Percentiles rank a stretch among this genome's conserved stretches.
Conservation (phyloP, 2,797 vertebrate species). For the Phyllotis vaccarum region DNA sequence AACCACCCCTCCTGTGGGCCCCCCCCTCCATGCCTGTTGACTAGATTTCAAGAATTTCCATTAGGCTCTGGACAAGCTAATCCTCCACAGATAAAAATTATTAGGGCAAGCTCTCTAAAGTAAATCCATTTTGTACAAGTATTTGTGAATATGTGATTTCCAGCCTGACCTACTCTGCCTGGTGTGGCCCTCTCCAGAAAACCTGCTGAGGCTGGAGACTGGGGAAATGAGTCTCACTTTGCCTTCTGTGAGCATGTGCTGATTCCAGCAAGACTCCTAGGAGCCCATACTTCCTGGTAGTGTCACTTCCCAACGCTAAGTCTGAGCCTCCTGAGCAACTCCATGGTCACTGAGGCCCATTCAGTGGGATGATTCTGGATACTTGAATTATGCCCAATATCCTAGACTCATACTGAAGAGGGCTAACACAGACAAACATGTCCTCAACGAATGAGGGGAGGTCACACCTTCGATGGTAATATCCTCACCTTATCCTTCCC, state of each 20-base stretch:
- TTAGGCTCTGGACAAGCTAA: not conserved
- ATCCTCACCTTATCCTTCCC: not conserved
- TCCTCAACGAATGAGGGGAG: not conserved
- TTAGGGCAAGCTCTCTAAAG: not conserved
- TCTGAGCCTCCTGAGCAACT: not conserved
- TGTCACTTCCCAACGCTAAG: not conserved
- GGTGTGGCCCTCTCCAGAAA: not conserved
- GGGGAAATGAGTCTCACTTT: not conserved
- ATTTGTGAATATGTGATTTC: slow-evolving; percentile 6
- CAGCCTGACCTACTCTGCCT: not conserved
- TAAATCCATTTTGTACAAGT: slow-evolving; percentile 1
- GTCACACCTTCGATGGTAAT: not conserved
- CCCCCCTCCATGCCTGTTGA: not conserved
- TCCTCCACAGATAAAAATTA: not conserved
- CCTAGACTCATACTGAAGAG: not conserved
- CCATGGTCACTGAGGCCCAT: not conserved
- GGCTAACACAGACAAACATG: not conserved
- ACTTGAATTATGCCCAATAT: not conserved
- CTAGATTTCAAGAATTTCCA: not conserved
- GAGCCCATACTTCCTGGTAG: not conserved
- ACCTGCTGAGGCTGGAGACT: not conserved
- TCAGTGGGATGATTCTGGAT: not conserved
- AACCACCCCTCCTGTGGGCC: fast-evolving
- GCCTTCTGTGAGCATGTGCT: not conserved
- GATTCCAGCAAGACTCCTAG: not conserved